Base-by-base conservation (phyloP, 2,113 vertebrate genomes). In the Recurvirostra avosetta region DNA sequence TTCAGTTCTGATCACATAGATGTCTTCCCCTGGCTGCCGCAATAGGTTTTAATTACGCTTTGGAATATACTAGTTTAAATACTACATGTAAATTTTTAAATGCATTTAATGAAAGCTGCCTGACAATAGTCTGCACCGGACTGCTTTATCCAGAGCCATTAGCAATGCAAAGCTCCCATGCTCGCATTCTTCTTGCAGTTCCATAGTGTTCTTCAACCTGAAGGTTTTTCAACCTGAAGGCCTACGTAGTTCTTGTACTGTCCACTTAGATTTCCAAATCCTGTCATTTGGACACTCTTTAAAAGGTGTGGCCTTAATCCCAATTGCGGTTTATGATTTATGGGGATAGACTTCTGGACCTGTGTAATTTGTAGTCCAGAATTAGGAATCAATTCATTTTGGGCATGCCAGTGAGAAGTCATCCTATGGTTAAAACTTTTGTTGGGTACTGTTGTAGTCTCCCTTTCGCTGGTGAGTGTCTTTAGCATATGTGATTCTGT, bases 401-500 rank as follows among this genome's bases (percentile, higher is more conserved):
- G 47, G 52, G 19, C 22, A 16, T 53, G 45, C 18, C 50, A 58
- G 15, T 80, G 41, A 52, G 84, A 71, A 79, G 43, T 2, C 15
- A 27, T 56, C 23, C 36, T 45, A 17, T 72, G 52, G 15, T 53
- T 70, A 55, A 66, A 92, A 36, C 68, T 73, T 77, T 29, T 55
- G 68, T 5, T 75, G 43, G 55, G 8, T 40, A 3, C 32, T 66
- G 11, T 7, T 29, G 30, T 38, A 38, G 36, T 27, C 11, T 88
- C 15, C 12, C 15, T 52, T 61, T 92, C 72, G 75, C 81, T 56
- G 41, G 55, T 93, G 84, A 95, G 77, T 86, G 87, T 91, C 92
- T 89, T 94, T 84, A 79, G 88, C 88, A 89, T 81, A 16, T 8
- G 38, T 71, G 93, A 90, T 88, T 92, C 88, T 85, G 47, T 92